phyloP scores from a whole-genome alignment of 2,113 vertebrate genomes.

The Megalops atlanticus region DNA sequence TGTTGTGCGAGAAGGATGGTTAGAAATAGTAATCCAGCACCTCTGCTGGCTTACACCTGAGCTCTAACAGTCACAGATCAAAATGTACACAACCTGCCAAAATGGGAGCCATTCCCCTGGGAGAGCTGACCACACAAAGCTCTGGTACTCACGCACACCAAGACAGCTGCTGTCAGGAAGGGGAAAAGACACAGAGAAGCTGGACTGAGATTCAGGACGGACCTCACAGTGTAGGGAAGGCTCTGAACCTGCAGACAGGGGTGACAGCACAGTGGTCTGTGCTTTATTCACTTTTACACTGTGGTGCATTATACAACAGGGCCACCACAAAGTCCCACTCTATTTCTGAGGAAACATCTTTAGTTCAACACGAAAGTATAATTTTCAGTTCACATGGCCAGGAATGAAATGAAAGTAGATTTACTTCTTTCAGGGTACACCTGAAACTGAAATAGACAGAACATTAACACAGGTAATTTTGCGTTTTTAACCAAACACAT shows the following conservation, averaged over 20 bases:
- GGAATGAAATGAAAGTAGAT: too few species aligned
- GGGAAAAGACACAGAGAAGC: slow-evolving; percentile 77
- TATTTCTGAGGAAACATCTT: too few species aligned
- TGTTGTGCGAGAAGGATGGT: too few species aligned
- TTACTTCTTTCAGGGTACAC: too few species aligned
- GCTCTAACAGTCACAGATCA: background rate
- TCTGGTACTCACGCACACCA: slow-evolving; percentile 71
- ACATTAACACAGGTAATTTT: too few species aligned
- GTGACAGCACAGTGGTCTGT: background rate
- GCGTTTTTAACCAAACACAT: too few species aligned
- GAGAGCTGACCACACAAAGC: background rate
- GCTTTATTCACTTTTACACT: background rate
- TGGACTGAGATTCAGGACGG: slow-evolving; percentile 64
- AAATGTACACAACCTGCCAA: background rate
- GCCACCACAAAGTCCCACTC: too few species aligned
- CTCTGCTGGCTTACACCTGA: background rate
- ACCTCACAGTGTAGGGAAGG: slow-evolving; percentile 75
- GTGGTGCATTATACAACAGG: background rate
- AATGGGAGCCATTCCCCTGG: background rate
- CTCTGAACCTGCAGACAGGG: slow-evolving; percentile 55
- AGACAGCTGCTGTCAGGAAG: slow-evolving; percentile 64
- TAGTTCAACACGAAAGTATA: too few species aligned
- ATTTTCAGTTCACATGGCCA: too few species aligned
- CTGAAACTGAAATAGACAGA: too few species aligned
- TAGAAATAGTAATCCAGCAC: too few species aligned